Percentiles rank a stretch among this genome's conserved stretches.
phyloP scores from a whole-genome alignment of 1,140 invertebrate genomes.

The Choristoneura fumiferana region DNA sequence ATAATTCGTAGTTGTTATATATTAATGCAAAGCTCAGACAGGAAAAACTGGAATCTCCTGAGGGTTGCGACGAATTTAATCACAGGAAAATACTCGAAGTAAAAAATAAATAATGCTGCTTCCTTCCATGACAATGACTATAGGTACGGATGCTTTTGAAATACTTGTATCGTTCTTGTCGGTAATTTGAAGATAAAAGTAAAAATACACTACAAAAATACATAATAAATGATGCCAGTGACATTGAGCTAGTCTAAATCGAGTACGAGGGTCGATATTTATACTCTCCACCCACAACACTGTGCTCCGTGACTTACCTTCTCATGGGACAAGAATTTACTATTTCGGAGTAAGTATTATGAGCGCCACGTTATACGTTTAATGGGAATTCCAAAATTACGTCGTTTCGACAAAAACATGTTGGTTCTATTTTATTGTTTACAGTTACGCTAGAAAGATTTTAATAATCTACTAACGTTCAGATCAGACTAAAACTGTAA shows the following conservation, averaged over 20 bases:
- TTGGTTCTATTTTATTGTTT: too few species aligned
- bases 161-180: too few species aligned
- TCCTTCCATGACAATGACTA: conserved; percentile 1
- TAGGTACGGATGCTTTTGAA: too few species aligned
- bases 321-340: conserved; percentile 47
- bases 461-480: too few species aligned
- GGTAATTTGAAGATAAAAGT: conserved; percentile 13
- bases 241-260: conserved; percentile 64
- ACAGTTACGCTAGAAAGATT: too few species aligned
- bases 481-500: too few species aligned
- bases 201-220: conserved; percentile 58
- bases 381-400: background rate
- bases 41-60: conserved; percentile 2
- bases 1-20: too few species aligned
- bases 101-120: conserved; percentile 4
- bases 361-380: conserved; percentile 21
- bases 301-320: conserved; percentile 33
- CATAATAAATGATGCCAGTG: conserved; percentile 41
- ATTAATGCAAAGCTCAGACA: background rate
- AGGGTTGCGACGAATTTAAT: background rate
- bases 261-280: conserved; percentile 61
- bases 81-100: background rate
- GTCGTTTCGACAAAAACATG: background rate
- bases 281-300: conserved; percentile 53
- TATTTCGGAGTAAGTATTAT: conserved; percentile 39